These are phyloP conservation scores for Plebejus anna DNA, from an alignment of 2,888 invertebrate genomes.

Conservation along the genomic window DNA sequence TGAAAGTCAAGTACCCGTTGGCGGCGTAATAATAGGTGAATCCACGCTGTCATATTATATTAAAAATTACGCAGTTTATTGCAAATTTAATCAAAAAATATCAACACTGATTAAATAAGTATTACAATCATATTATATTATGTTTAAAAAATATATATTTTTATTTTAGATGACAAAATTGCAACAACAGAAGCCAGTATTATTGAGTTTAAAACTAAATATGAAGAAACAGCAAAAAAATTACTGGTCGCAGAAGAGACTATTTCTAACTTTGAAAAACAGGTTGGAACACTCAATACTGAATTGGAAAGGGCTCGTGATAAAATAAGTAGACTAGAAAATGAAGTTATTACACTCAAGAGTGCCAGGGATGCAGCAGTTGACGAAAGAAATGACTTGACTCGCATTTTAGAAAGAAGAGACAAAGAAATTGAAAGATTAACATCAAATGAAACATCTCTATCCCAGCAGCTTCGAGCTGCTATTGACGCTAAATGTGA, in stretches of 20 bases:
- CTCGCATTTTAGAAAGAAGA: conserved; percentile 85
- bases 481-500: conserved; percentile 92
- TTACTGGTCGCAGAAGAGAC: conserved; percentile 81
- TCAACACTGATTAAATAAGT: too few relatives aligned
- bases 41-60: too few relatives aligned
- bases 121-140: too few relatives aligned
- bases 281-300: conserved; percentile 80
- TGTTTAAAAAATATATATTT: too few relatives aligned
- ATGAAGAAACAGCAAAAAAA: conserved; percentile 82
- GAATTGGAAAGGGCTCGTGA: conserved; percentile 84
- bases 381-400: conserved; percentile 87
- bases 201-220: conserved; percentile 80
- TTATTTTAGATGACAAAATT: conserved; percentile 78
- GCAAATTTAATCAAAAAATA: too few relatives aligned
- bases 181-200: conserved; percentile 75
- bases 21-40: too few relatives aligned
- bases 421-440: conserved; percentile 86
- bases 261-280: conserved; percentile 81
- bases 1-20: too few relatives aligned
- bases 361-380: conserved; percentile 84
- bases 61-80: too few relatives aligned
- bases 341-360: conserved; percentile 83
- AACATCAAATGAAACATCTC: conserved; percentile 82
- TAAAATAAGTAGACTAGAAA: conserved; percentile 82
- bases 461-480: conserved; percentile 86